Percentiles rank a stretch among this genome's conserved stretches.
phyloP scores from a whole-genome alignment of 1,140 invertebrate genomes.

The Macrotrachela quadricornifera region DNA sequence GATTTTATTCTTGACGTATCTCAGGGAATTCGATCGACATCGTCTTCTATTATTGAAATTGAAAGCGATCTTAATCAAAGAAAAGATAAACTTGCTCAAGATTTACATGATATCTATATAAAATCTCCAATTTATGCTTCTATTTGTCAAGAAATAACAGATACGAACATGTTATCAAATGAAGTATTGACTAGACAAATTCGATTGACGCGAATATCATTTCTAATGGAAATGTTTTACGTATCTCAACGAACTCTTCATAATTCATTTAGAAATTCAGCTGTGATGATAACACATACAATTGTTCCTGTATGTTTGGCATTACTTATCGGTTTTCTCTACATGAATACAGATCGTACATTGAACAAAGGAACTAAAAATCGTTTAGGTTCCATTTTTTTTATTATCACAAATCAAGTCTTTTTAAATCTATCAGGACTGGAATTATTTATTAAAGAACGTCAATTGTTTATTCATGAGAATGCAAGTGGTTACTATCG shows the following conservation, averaged over 20 bases:
- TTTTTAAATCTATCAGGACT: slow-evolving; percentile 25
- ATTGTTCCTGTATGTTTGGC: slow-evolving; percentile 20
- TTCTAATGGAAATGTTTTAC: slow-evolving; percentile 9
- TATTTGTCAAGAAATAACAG: too few species aligned
- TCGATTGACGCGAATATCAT: neutral
- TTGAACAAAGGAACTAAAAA: slow-evolving; percentile 22
- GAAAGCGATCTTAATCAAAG: too few species aligned
- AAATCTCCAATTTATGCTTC: neutral
- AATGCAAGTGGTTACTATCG: slow-evolving; percentile 29
- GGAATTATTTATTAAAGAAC: slow-evolving; percentile 26
- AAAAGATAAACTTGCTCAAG: too few species aligned
- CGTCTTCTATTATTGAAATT: too few species aligned
- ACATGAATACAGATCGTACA: slow-evolving; percentile 17
- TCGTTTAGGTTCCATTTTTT: slow-evolving; percentile 23
- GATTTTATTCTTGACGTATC: slow-evolving; percentile 29
- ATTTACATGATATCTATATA: slow-evolving; percentile 2
- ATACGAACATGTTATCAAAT: too few species aligned
- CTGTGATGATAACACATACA: slow-evolving; percentile 15
- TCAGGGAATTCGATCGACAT: slow-evolving; percentile 6
- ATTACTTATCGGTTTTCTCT: slow-evolving; percentile 22
- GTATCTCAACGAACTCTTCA: slow-evolving; percentile 16
- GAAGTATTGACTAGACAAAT: too few species aligned
- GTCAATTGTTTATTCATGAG: slow-evolving; percentile 22
- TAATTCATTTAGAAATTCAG: too few species aligned
- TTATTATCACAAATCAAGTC: slow-evolving; percentile 27